These are phyloP conservation scores for Acromyrmex heyeri DNA, from an alignment of 1,140 invertebrate species.

Conservation along the genomic window DNA sequence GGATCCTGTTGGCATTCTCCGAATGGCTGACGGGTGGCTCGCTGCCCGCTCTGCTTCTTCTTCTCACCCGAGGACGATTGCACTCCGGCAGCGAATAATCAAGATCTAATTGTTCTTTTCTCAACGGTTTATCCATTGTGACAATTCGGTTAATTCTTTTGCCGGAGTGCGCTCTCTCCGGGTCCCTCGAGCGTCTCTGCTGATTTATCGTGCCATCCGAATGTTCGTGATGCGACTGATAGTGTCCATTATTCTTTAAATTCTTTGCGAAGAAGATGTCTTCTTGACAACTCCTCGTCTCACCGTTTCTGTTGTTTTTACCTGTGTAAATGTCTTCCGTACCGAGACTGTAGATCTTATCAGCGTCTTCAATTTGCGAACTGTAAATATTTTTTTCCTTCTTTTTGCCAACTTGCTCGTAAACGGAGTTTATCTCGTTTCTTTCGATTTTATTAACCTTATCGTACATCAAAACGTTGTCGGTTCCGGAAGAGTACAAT, in stretches of 20 bases:
- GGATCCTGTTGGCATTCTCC: constrained; percentile 80
- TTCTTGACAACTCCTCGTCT: constrained; percentile 65
- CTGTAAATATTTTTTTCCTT: constrained; percentile 72
- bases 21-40: constrained; percentile 83
- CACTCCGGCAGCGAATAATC: constrained; percentile 51
- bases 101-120: constrained; percentile 51
- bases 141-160: constrained; percentile 69
- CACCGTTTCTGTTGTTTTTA: constrained; percentile 69
- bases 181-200: constrained; percentile 58
- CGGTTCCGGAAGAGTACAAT: background rate
- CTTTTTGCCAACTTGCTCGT: constrained; percentile 67
- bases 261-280: constrained; percentile 72
- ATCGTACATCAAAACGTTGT: constrained; percentile 45
- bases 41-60: constrained; percentile 83
- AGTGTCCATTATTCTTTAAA: constrained; percentile 23
- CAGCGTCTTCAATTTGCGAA: constrained; percentile 82
- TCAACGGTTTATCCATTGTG: constrained; percentile 75
- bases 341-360: constrained; percentile 82
- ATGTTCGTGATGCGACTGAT: constrained; percentile 47
- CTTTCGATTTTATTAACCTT: constrained; percentile 57
- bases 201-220: constrained; percentile 21
- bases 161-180: constrained; percentile 61
- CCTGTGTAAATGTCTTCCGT: constrained; percentile 72
- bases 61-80: constrained; percentile 69
- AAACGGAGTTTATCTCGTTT: constrained; percentile 75